phyloP scores from a whole-genome alignment of 1,140 invertebrate genomes.

The Euura saliciscinereae region DNA sequence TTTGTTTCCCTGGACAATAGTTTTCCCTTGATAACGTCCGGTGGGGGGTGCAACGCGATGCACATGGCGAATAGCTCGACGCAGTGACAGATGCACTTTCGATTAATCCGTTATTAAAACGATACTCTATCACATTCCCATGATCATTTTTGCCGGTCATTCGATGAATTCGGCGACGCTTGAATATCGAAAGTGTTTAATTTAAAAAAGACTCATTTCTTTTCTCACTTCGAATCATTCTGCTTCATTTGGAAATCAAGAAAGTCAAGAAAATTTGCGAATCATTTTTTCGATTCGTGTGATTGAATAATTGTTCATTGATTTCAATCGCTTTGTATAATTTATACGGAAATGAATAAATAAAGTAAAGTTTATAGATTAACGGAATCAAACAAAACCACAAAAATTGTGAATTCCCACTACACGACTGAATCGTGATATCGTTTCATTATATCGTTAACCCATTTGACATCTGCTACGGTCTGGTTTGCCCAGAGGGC shows the following conservation, averaged over 20 bases:
- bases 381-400: neutral
- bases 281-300: too few species aligned
- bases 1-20: conserved; percentile 42
- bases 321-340: too few species aligned
- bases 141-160: neutral
- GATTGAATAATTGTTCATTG: too few species aligned
- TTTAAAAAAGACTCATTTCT: too few species aligned
- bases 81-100: conserved; percentile 43
- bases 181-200: too few species aligned
- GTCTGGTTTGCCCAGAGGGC: neutral
- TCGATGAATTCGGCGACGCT: too few species aligned
- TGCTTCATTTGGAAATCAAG: too few species aligned
- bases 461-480: conserved; percentile 11
- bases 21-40: conserved; percentile 47
- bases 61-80: conserved; percentile 43
- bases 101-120: conserved; percentile 12
- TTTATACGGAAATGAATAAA: too few species aligned
- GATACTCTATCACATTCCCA: neutral
- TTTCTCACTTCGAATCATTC: too few species aligned
- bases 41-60: conserved; percentile 31
- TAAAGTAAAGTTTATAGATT: too few species aligned
- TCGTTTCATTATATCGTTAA: conserved; percentile 1
- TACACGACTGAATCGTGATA: neutral
- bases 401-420: conserved; percentile 1
- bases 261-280: too few species aligned